These are phyloP conservation scores for Sapayoa aenigma DNA, from an alignment of 2,113 vertebrate genomes.

Conservation along the genomic window DNA sequence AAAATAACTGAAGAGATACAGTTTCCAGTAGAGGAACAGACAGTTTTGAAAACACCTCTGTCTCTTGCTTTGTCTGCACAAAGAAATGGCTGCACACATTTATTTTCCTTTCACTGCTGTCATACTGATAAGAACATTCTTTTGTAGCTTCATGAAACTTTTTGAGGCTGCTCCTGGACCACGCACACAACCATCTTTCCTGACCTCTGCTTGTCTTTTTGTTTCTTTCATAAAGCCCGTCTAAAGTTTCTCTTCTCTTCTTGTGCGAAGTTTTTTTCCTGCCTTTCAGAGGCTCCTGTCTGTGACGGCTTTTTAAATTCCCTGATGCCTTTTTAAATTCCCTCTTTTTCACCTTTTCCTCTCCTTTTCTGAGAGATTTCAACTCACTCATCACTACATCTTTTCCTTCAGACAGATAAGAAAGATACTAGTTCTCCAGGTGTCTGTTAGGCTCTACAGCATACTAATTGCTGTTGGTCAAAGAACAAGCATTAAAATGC, in stretches of 20 bases:
- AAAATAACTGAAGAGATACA: background rate
- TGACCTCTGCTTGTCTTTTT: background rate
- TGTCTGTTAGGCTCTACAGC: background rate
- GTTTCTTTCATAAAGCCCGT: background rate
- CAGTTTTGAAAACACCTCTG: background rate
- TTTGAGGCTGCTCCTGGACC: background rate
- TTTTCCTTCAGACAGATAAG: background rate
- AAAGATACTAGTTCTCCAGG: background rate
- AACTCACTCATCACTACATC: background rate
- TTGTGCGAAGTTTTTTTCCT: background rate
- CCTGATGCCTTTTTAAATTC: background rate
- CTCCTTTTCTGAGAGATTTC: background rate
- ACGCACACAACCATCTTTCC: background rate
- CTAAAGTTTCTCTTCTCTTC: background rate
- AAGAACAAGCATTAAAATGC: constrained; percentile 12
- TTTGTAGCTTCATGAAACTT: background rate
- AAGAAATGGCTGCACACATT: background rate
- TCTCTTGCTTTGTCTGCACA: background rate
- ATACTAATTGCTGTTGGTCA: constrained; percentile 25
- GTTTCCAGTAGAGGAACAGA: background rate
- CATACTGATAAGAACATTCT: background rate
- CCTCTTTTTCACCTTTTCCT: background rate
- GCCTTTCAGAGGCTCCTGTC: background rate
- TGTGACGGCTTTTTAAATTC: background rate
- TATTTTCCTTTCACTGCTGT: background rate